Conservation (phyloP, 2,888 invertebrate genomes). For the Meteorus cinctellus region DNA sequence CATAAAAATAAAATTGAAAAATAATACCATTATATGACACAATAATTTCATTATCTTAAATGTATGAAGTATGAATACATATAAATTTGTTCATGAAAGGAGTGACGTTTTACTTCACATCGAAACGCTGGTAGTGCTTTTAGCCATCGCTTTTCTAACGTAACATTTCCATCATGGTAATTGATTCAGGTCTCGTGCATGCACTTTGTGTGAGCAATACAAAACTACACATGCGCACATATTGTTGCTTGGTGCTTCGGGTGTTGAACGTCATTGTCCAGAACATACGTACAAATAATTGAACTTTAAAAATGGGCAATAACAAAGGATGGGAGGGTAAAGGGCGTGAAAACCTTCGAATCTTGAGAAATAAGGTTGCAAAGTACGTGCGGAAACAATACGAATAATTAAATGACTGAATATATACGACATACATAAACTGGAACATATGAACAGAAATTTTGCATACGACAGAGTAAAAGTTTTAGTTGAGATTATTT, state of each 20-base stretch:
- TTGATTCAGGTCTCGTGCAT: conserved; percentile 56
- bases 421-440: background rate
- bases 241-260: background rate
- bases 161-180: conserved; percentile 62
- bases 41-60: conserved; percentile 19
- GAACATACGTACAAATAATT: conserved; percentile 5
- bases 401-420: background rate
- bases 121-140: background rate
- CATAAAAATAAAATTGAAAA: background rate
- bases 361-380: background rate
- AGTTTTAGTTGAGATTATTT: conserved; percentile 1
- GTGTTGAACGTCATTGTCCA: background rate
- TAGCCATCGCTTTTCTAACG: conserved; percentile 48
- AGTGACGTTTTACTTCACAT: conserved; percentile 38
- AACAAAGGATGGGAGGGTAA: background rate
- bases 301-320: background rate
- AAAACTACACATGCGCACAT: background rate
- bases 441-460: background rate
- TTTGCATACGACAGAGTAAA: background rate
- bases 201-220: conserved; percentile 33
- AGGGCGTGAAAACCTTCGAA: background rate
- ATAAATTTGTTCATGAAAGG: conserved; percentile 1
- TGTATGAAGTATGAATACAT: background rate
- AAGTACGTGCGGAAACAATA: background rate
- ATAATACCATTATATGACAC: background rate